phyloP scores from a whole-genome alignment of 2,888 invertebrate genomes.

The Cheilosia pagana region DNA sequence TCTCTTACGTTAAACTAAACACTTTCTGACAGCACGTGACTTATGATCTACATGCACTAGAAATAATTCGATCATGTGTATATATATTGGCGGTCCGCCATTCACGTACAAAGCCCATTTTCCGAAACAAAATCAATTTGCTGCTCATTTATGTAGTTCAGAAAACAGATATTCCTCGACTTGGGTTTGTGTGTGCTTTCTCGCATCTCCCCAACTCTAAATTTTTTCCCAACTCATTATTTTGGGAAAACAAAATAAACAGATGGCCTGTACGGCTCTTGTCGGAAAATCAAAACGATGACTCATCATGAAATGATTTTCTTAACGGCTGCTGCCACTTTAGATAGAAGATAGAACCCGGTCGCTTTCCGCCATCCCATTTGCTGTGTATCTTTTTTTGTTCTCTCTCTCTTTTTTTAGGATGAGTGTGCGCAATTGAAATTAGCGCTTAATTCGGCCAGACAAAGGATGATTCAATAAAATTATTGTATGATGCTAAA shows the following conservation, averaged over 20 bases:
- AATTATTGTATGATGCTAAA: slow-evolving; percentile 21
- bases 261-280: slow-evolving; percentile 50
- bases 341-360: slow-evolving; percentile 31
- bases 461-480: slow-evolving; percentile 73
- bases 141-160: slow-evolving; percentile 6
- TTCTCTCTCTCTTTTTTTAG: neutral
- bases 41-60: slow-evolving; percentile 11
- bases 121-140: slow-evolving; percentile 5
- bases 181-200: slow-evolving; percentile 1
- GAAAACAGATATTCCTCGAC: slow-evolving; percentile 1
- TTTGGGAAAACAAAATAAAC: slow-evolving; percentile 71
- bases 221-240: slow-evolving; percentile 46
- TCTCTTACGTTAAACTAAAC: neutral
- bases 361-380: slow-evolving; percentile 29
- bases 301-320: slow-evolving; percentile 46
- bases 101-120: slow-evolving; percentile 4
- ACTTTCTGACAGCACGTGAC: slow-evolving; percentile 38
- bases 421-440: slow-evolving; percentile 70
- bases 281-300: slow-evolving; percentile 47
- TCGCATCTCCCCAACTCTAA: slow-evolving; percentile 29
- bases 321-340: slow-evolving; percentile 39
- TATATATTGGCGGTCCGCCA: slow-evolving; percentile 28
- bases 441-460: slow-evolving; percentile 52
- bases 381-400: slow-evolving; percentile 3
- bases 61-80: slow-evolving; percentile 36